phyloP scores from a whole-genome alignment of 1,140 invertebrate genomes.

The Trachymyrmex septentrionalis region DNA sequence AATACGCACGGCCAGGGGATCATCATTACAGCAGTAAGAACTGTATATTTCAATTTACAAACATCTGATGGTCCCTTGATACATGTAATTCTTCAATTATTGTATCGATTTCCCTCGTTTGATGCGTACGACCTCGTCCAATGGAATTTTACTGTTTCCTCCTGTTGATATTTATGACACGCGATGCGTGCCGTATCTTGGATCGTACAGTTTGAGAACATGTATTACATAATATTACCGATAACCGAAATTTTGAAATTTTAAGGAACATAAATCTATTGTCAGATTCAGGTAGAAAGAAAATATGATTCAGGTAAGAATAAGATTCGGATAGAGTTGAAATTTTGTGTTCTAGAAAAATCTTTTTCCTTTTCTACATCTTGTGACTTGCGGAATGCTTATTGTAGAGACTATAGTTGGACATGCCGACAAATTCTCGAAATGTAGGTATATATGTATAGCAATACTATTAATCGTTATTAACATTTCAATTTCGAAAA shows the following conservation, averaged over 20 bases:
- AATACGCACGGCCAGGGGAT: constrained; percentile 28
- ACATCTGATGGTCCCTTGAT: constrained; percentile 20
- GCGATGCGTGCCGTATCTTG: no score
- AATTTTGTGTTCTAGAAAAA: not conserved
- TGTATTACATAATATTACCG: no score
- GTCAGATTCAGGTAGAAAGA: not conserved
- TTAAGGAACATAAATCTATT: not conserved
- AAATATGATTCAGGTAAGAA: no score
- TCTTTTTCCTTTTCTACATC: not conserved
- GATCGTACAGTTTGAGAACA: no score
- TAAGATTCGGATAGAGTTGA: no score
- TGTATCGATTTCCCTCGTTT: constrained; percentile 9
- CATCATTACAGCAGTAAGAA: constrained; percentile 37
- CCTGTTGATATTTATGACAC: not conserved
- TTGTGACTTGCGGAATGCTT: not conserved
- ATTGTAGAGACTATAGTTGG: not conserved
- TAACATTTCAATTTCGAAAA: no score
- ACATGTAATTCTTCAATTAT: constrained; percentile 43
- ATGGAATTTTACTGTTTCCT: not conserved
- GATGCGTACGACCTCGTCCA: not conserved
- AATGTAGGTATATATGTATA: no score
- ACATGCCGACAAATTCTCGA: no score
- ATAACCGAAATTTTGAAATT: no score
- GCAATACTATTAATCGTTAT: no score
- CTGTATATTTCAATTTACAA: constrained; percentile 39